Evolutionary conservation across 2,113 vertebrate species (phyloP), one percentile per base, ranked within the genome.

Genomic region (Thunnus maccoyii): DNA sequence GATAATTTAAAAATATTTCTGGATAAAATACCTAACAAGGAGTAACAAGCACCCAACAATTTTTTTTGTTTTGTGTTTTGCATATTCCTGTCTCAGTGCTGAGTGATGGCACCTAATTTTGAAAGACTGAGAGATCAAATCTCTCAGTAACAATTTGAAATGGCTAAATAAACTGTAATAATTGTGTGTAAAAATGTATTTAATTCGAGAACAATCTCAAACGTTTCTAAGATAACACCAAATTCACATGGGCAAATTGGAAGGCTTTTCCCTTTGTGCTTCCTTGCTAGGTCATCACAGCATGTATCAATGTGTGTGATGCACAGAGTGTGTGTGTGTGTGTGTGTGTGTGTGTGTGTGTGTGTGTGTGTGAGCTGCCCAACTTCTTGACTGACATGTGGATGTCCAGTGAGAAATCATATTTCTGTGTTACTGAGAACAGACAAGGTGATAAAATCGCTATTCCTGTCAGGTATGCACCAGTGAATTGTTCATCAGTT

Each of bases 381-480:
- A 89, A 88, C 90, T 78, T 83, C 85, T 88, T 93, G 92, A 94
- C 80, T 93, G 92, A 89, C 90, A 52, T 73, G 78, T 52, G 75
- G 57, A 47, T 76, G 92, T 88, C 92, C 91, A 85, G 91, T 88
- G 91, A 93, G 91, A 89, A 88, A 90, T 89, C 82, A 72, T 72
- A 84, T 86, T 86, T 71, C 80, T 76, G 80, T 90, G 90, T 89
- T 84, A 68, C 81, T 17, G 76, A 65, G 83, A 82, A 79, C 61
- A 93, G 83, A 90, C 89, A 89, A 84, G 89, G 88, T 88, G 87
- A 91, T 92, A 87, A 75, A 74, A 94, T 94, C 87, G 57, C 86
- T 92, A 95, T 96, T 95, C 93, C 86, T 91, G 89, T 95, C 94
- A 94, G 93, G 92, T 94, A 87, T 86, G 85, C 90, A 89, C 90